Evolutionary conservation across 30 jellyfish, hydroid and myxozoan genomes (phyloP), one percentile per base, ranked within the genome.

Genomic region (Chrysaora quinquecirrha): DNA sequence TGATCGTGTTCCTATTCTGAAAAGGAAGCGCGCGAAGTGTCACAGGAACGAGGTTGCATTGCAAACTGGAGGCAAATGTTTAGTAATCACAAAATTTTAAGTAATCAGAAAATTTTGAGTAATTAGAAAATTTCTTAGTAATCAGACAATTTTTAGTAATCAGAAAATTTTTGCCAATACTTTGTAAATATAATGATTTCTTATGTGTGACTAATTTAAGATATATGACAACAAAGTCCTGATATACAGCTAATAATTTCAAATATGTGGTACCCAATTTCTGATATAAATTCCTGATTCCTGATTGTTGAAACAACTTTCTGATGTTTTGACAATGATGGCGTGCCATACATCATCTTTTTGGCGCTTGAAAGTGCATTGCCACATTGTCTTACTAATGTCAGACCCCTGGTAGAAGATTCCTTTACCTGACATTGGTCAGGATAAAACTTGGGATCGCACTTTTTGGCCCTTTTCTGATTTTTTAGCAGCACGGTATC

Each of bases 271-370:
- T 66, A 60, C 24, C 49, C 18, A 66, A 33, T 66, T 66, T 33
- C 78, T 66, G 78, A 28, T 30, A 66, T 66, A 60, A 58, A 66
- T 66, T 66, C 27, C 22, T 66, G 78, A 66, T 66, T 52, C 68
- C 73, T 73, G 85, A 73, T 73, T 73, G 49, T 73, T 73, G 60
- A 48, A 3, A 49, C 73, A 58, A 38, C 49, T 73, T 73, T 73
- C 73, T 73, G 85, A 73, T 73, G 73, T 73, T 73, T 73, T 73
- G 73, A 73, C 85, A 47, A 73, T 73, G 24, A 73, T 50, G 85
- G 85, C 85, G 73, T 48, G 85, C 85, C 85, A 73, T 71, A 34
- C 78, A 60, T 76, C 87, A 76, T 76, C 87, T 54, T 60, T 54
- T 29, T 76, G 87, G 29, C 87, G 77, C 19, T 54, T 1, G 27